phyloP scores from a whole-genome alignment of 2,113 vertebrate genomes.

The Oreocharis arfaki region DNA sequence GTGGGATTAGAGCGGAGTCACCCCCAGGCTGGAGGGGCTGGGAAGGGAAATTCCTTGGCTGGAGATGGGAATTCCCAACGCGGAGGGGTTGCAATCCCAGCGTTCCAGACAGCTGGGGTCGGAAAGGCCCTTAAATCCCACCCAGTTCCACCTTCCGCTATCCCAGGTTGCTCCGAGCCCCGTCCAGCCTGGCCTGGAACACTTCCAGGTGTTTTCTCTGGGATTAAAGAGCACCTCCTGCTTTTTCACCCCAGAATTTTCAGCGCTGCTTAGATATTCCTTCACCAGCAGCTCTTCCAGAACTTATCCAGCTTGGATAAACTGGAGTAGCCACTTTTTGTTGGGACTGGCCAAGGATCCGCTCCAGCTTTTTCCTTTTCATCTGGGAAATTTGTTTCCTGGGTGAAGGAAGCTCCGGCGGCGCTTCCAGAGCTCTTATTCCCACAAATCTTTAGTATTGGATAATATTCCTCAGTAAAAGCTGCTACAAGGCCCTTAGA shows the following conservation, averaged over 20 bases:
- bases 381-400: background rate
- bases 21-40: background rate
- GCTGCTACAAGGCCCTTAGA: slow-evolving; percentile 28
- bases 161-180: background rate
- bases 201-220: background rate
- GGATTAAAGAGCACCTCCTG: background rate
- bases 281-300: background rate
- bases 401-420: background rate
- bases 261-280: background rate
- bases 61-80: background rate
- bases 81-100: background rate
- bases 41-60: background rate
- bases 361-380: background rate
- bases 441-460: slow-evolving; percentile 13
- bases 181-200: background rate
- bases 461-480: slow-evolving; percentile 25
- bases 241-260: background rate
- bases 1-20: background rate
- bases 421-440: background rate
- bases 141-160: background rate
- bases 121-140: background rate
- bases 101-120: background rate
- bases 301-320: background rate
- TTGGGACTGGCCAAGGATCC: background rate
- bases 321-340: accelerated